phyloP scores from a whole-genome alignment of 2,113 vertebrate species.

The Crocuta crocuta region DNA sequence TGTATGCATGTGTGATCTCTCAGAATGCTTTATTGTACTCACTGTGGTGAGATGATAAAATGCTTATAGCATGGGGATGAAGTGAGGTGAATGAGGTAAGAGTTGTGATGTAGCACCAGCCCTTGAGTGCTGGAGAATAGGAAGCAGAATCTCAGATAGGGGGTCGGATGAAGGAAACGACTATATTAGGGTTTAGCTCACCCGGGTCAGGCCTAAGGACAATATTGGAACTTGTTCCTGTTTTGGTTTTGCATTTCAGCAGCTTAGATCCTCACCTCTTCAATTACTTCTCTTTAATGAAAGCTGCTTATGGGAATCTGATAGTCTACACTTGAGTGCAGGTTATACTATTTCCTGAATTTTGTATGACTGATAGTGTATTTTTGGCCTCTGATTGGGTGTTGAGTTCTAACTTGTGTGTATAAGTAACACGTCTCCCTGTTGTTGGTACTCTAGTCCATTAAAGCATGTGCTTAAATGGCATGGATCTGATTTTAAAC shows the following conservation, averaged over 20 bases:
- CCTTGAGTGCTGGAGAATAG: background rate
- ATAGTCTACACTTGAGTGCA: accelerated
- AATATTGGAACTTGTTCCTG: background rate
- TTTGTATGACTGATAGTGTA: background rate
- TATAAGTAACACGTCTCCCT: background rate
- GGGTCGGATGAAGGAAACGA: background rate
- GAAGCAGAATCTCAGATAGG: too few species aligned
- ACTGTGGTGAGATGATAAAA: too few species aligned
- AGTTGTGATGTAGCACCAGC: background rate
- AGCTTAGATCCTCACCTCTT: background rate
- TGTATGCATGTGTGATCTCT: background rate
- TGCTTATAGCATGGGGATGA: background rate
- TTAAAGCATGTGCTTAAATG: background rate
- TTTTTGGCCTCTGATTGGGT: background rate
- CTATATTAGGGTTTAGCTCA: background rate
- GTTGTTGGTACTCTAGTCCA: background rate
- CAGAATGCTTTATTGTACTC: background rate
- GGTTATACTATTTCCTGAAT: background rate
- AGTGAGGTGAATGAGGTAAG: background rate
- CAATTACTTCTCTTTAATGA: background rate
- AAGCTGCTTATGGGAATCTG: background rate
- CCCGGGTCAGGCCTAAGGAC: background rate
- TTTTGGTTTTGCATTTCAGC: background rate
- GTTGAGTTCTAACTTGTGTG: background rate
- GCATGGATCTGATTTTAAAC: background rate